These are phyloP conservation scores for Aramus guarauna DNA, from an alignment of 2,113 vertebrate genomes.

Conservation along the genomic window DNA sequence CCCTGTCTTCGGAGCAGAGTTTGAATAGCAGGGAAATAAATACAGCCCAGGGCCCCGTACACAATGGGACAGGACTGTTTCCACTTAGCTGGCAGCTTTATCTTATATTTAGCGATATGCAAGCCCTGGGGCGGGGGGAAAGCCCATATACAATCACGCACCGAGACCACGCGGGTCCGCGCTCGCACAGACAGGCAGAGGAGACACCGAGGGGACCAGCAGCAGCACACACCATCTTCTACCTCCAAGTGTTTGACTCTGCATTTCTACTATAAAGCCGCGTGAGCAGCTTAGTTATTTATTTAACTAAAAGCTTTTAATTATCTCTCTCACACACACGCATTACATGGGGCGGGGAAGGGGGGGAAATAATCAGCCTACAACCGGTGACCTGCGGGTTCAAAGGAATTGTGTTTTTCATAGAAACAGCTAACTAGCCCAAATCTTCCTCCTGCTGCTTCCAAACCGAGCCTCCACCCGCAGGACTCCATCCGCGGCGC, in stretches of 20 bases:
- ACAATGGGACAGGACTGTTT: neutral
- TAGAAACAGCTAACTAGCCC: neutral
- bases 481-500: accelerated
- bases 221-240: neutral
- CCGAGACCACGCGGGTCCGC: accelerated
- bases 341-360: neutral
- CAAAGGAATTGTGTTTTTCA: constrained; percentile 21
- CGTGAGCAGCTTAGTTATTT: neutral
- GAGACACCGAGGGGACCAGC: neutral
- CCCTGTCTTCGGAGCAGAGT: neutral
- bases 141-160: accelerated
- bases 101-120: neutral
- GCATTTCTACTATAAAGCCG: neutral
- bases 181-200: accelerated
- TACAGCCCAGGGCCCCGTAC: neutral
- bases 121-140: neutral
- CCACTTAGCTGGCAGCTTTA: neutral
- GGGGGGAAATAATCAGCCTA: constrained; percentile 37
- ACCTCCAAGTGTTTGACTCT: neutral
- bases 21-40: neutral
- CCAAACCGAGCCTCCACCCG: accelerated
- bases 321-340: constrained; percentile 38
- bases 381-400: neutral
- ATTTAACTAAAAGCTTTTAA: constrained; percentile 57
- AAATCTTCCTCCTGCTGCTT: neutral